Base-by-base conservation (phyloP, 2,888 invertebrate genomes). In the Agrochola litura region DNA sequence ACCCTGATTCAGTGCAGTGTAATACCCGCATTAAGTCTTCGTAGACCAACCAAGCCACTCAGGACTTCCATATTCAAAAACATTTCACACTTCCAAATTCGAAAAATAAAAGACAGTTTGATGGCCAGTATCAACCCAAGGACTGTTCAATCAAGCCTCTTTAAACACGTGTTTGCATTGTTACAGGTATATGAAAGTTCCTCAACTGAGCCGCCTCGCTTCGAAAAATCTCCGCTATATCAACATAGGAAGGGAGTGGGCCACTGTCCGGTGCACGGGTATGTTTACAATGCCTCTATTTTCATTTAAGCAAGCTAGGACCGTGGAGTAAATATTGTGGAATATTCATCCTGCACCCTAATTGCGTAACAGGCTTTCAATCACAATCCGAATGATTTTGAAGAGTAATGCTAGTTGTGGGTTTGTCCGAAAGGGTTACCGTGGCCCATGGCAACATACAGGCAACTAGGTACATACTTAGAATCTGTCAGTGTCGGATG, bases 101-200 rank as follows among this genome's bases (percentile, higher is more conserved):
- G n/a, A 71, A 30, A 56, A 73, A 49, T 1, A 58, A 60, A 76
- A 10, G 12, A 25, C 5, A 16, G 12, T 12, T 77, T 8, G 0
- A 43, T 43, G 16, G 25, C 67, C 76, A 76, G 43, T 65, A 37
- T 58, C n/a, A n/a, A 74, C 30, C n/a, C 74, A 73, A 72, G 16
- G 4, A 41, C 6, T 10, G 1, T 54, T 37, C 25, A 49, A 61
- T 2, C 10, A 43, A 43, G 0, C 43, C 6, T n/a, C 12, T 52
- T 64, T 41, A 60, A 37, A 12, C 12, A n/a, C 22, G 41, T 60
- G 60, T 84, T 70, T 81, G 79, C 70, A 70, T 77, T 77, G 5
- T 76, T 73, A n/a, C 90, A 96, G 96, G 95, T 96, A 2, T 96
- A 96, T 83, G 94, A 96, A 66, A 96, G 96, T 86, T 89, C 92